Conservation (phyloP, 2,797 vertebrate genomes). For the Sebastes matsubarae region DNA sequence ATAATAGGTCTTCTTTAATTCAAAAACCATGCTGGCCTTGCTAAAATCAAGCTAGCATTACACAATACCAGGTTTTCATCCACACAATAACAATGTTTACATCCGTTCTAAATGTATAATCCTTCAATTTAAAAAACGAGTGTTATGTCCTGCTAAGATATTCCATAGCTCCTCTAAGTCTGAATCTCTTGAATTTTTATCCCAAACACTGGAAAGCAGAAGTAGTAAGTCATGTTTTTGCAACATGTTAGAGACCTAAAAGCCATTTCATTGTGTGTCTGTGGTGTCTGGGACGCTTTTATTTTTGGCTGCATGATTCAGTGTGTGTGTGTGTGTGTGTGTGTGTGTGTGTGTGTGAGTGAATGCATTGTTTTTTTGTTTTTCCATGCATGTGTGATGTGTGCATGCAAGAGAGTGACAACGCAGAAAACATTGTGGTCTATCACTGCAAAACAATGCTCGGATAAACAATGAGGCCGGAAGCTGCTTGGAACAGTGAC, state of each 20-base stretch:
- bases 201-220: conserved; percentile 29
- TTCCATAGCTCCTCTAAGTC: neutral
- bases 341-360: neutral
- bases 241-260: neutral
- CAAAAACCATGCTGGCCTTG: neutral
- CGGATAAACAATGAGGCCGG: conserved; percentile 65
- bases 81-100: neutral
- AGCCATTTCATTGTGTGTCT: conserved; percentile 33
- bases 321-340: conserved; percentile 7
- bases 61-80: neutral
- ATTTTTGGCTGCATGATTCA: conserved; percentile 54
- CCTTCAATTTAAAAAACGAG: neutral
- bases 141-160: conserved; percentile 3
- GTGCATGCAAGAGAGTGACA: conserved; percentile 37
- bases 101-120: no score
- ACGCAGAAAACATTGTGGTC: conserved; percentile 53
- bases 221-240: conserved; percentile 14
- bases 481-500: conserved; percentile 29
- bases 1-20: neutral
- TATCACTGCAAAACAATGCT: conserved; percentile 46
- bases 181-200: conserved; percentile 1
- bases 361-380: conserved; percentile 29
- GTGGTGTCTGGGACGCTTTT: conserved; percentile 37
- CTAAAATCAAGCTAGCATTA: neutral
- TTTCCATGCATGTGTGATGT: neutral